Evolutionary conservation across 1,140 invertebrate species (phyloP), one percentile per base, ranked within the genome.

Genomic region (Carposina sasakii): DNA sequence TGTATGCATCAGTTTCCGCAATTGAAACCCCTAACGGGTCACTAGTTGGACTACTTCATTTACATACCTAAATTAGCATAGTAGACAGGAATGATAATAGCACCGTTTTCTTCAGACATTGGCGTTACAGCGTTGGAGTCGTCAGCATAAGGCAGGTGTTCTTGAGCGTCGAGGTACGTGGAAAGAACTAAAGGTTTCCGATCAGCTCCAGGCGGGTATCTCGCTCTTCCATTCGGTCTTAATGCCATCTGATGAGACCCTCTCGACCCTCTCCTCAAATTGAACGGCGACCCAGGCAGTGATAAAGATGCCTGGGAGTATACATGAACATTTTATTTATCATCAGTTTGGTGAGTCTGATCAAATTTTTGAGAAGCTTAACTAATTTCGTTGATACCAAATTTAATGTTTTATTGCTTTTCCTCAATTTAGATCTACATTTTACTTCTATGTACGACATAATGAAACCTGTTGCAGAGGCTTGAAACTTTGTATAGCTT

Each of bases 121-220:
- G 97, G 97, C 34, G 97, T 99, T 2, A 98, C 97, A 40, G 97
- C 97, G 71, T 96, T 96, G 36, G 96, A 98, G 81, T 98, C 97
- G 79, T 99, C 97, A 20, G 96, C 97, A 81, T 96, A 99, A 12
- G 97, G 97, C 66, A 99, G 89, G 82, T 98, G 95, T 86, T 97
- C 96, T 81, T 98, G 94, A 47, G 96, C 96, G 79, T 98, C 97
- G 71, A 98, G 88, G 87, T 97, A 97, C 42, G 95, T 97, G 62
- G 95, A 97, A 42, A 97, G 87, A 33, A 98, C 96, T 48, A 98
- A 87, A 2, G 97, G 96, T 76, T 98, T 98, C 52, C 94, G 90
- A 81, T 98, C 96, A 37, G 92, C 91, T 55, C 93, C 91, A 13
- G 92, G 90, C 52, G 88, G 88, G 61, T 89, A 88, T 42, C 88